Conservation (phyloP, 1,140 invertebrate genomes). For the Polypedilum pembai region DNA sequence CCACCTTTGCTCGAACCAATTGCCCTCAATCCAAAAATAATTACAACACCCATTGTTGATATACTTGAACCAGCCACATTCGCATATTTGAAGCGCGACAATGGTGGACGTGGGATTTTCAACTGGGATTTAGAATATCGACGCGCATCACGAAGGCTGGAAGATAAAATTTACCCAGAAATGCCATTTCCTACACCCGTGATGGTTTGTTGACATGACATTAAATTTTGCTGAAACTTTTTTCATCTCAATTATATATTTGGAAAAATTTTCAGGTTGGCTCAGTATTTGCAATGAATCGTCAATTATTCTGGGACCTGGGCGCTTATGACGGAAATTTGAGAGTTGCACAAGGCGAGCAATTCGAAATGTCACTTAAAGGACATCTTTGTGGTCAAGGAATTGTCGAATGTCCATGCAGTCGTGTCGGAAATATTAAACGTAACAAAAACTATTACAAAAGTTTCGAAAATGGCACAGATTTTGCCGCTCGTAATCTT, state of each 20-base stretch:
- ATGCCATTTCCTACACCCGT: conserved; percentile 75
- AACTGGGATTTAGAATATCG: conserved; percentile 85
- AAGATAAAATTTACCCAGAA: conserved; percentile 61
- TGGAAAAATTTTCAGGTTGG: conserved; percentile 64
- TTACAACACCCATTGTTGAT: conserved; percentile 80
- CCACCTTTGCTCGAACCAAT: conserved; percentile 3
- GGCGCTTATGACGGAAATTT: conserved; percentile 88
- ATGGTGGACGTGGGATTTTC: conserved; percentile 72
- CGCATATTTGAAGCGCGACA: conserved; percentile 68
- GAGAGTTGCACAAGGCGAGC: conserved; percentile 95
- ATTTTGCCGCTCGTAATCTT: conserved; percentile 3
- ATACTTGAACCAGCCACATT: conserved; percentile 71
- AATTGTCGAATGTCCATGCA: conserved; percentile 85
- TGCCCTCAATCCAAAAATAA: conserved; percentile 44
- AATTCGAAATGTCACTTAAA: conserved; percentile 95
- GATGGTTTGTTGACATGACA: conserved; percentile 53
- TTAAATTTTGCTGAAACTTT: neutral
- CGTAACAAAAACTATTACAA: conserved; percentile 38
- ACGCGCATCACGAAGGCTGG: conserved; percentile 62
- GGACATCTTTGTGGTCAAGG: conserved; percentile 85
- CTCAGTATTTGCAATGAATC: conserved; percentile 85
- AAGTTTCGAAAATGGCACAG: conserved; percentile 15
- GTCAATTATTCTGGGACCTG: conserved; percentile 89
- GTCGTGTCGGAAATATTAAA: conserved; percentile 92
- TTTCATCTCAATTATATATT: neutral